phyloP scores from a whole-genome alignment of 2,113 vertebrate species.

The Antennarius striatus region DNA sequence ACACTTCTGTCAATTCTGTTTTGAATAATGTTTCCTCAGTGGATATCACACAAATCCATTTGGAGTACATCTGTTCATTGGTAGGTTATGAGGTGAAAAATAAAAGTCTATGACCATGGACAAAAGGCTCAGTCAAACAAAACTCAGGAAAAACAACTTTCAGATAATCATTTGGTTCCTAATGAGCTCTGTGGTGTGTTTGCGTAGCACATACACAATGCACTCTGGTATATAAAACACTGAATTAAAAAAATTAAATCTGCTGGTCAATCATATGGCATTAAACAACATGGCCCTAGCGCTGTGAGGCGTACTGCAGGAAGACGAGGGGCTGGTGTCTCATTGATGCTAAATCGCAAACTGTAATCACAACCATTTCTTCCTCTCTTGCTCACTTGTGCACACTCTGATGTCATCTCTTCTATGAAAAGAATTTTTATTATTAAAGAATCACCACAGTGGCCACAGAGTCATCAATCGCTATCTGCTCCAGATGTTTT shows the following conservation, averaged over 20 bases:
- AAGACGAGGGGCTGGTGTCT: slow-evolving; percentile 20
- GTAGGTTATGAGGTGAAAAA: not conserved
- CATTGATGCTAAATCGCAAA: slow-evolving; percentile 25
- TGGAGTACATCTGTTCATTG: not conserved
- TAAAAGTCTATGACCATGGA: slow-evolving; percentile 2
- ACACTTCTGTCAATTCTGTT: too few species aligned
- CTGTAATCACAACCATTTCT: slow-evolving; percentile 1
- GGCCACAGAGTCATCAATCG: slow-evolving; percentile 8
- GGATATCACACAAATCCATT: not conserved
- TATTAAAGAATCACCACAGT: slow-evolving; percentile 28
- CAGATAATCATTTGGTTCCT: slow-evolving; percentile 8
- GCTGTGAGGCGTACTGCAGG: slow-evolving; percentile 21
- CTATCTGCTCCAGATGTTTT: not conserved
- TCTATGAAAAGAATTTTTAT: slow-evolving; percentile 37
- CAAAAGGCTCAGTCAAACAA: slow-evolving; percentile 41
- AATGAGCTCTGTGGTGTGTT: slow-evolving; percentile 27
- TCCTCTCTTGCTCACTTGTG: slow-evolving; percentile 17
- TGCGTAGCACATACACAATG: slow-evolving; percentile 25
- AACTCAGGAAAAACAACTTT: slow-evolving; percentile 64
- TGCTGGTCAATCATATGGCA: slow-evolving; percentile 28
- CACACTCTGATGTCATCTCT: slow-evolving; percentile 20
- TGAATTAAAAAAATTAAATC: slow-evolving; percentile 43
- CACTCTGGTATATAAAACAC: slow-evolving; percentile 46
- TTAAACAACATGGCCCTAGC: slow-evolving; percentile 2
- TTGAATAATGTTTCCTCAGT: not conserved